Conservation (phyloP, 37 sponge, comb jelly and placozoan genomes). For the Petrosia ficiformis region DNA sequence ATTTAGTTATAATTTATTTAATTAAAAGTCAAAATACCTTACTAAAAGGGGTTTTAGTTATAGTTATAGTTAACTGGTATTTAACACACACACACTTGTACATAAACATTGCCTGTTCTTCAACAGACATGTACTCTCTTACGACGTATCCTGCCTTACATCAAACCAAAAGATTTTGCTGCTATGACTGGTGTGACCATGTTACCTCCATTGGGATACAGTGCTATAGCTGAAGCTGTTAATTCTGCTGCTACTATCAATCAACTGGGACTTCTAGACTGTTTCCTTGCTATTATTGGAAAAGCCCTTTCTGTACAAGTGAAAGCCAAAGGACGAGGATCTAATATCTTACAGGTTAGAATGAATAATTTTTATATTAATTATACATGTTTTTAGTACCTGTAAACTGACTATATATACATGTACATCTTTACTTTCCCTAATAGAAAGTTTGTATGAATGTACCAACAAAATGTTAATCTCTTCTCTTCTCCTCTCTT, state of each 20-base stretch:
- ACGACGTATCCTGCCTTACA: conserved; percentile 66
- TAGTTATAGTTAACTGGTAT: too few species aligned
- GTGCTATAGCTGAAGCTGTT: conserved; percentile 81
- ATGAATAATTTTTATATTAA: neutral
- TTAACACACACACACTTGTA: too few species aligned
- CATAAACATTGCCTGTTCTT: too few species aligned
- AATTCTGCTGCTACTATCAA: conserved; percentile 63
- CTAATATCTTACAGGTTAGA: conserved; percentile 53
- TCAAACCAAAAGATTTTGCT: conserved; percentile 84
- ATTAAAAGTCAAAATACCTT: too few species aligned
- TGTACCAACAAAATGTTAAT: too few species aligned
- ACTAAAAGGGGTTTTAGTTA: too few species aligned
- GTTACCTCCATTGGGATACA: conserved; percentile 83
- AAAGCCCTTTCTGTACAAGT: conserved; percentile 77
- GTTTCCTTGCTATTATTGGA: conserved; percentile 67
- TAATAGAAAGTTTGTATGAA: too few species aligned
- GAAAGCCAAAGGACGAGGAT: conserved; percentile 63
- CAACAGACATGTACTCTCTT: conserved; percentile 72
- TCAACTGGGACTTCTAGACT: conserved; percentile 82
- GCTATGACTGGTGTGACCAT: conserved; percentile 53
- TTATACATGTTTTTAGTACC: neutral
- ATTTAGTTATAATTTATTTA: too few species aligned
- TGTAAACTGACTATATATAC: neutral
- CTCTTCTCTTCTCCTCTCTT: neutral
- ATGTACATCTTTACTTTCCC: neutral